Evolutionary conservation across 2,888 invertebrate species (phyloP), one percentile per base, ranked within the genome.

Genomic region (Ischnura elegans): DNA sequence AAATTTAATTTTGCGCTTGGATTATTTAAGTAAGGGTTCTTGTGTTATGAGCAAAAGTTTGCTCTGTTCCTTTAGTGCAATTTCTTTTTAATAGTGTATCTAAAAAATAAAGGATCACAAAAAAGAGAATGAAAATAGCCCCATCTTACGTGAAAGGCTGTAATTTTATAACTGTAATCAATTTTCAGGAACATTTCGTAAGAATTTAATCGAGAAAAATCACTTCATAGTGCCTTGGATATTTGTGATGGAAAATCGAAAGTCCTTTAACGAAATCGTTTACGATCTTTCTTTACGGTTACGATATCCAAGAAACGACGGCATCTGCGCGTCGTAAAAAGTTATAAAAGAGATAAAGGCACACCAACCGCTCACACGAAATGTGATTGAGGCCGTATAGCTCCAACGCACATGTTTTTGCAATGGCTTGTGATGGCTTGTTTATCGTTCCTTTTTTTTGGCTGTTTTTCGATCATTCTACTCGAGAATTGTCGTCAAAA

Each of bases 321-420:
- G 76, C 76, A 76, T 76, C 76, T 76, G 76, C 36, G 76, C 29
- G 76, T 36, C 76, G 76, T 76, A 76, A 36, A 76, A 76, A 76
- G 36, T 76, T 76, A 36, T 36, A 76, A 76, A 76, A 76, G 76
- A 76, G 76, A 76, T 76, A 76, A 76, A 76, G 76, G 29, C 36
- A 76, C 76, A 10, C 76, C 76, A 76, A 76, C 13, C 29, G 76
- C 76, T 76, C 36, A 13, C 76, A 36, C 76, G 25, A 76, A 76
- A 76, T 76, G 76, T 76, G 29, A 76, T 76, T 36, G 36, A 13
- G 76, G 76, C 76, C 36, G n/a, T n/a, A 76, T 76, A 76, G 36
- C 36, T 76, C 36, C 0, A 76, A 76, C 36, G 76, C 36, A 76
- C 76, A 76, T 36, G 25, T 76, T 76, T 76, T 76, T 76, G 36